A percentile compares a stretch with the other conserved stretches of the same genome.
phyloP scores from a whole-genome alignment of 2,113 vertebrate species.

The Ceyx margarethae region DNA sequence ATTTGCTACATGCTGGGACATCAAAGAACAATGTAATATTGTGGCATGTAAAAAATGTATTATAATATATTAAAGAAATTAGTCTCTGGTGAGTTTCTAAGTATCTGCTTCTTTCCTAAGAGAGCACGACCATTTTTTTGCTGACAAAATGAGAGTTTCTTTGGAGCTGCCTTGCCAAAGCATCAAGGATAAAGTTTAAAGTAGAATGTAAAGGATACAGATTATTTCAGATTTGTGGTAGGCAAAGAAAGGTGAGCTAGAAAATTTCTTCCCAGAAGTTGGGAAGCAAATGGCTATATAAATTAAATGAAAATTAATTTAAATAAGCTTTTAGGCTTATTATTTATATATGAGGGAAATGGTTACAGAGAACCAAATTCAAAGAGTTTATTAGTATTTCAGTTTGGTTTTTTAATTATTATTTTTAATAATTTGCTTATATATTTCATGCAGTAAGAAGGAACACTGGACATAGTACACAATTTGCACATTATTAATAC shows the following conservation, averaged over 20 bases:
- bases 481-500: background rate
- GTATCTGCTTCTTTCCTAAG: background rate
- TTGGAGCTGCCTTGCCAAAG: background rate
- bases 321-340: background rate
- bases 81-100: slow-evolving; percentile 41
- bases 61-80: slow-evolving; percentile 76
- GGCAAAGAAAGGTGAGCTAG: slow-evolving; percentile 11
- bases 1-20: slow-evolving; percentile 83
- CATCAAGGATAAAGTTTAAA: background rate
- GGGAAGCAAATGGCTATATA: no score
- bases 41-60: slow-evolving; percentile 80
- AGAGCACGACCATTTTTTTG: background rate
- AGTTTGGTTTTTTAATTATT: background rate
- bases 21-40: slow-evolving; percentile 52
- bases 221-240: background rate
- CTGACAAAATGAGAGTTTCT: slow-evolving; percentile 9
- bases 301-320: no score
- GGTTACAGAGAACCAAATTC: background rate
- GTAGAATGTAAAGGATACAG: background rate
- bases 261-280: background rate
- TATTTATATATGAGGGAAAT: background rate
- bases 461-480: background rate
- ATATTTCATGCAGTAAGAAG: background rate
- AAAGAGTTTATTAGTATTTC: background rate
- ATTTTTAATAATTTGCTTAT: background rate